phyloP scores from a whole-genome alignment of 2,888 invertebrate species.

The Achlya flavicornis region DNA sequence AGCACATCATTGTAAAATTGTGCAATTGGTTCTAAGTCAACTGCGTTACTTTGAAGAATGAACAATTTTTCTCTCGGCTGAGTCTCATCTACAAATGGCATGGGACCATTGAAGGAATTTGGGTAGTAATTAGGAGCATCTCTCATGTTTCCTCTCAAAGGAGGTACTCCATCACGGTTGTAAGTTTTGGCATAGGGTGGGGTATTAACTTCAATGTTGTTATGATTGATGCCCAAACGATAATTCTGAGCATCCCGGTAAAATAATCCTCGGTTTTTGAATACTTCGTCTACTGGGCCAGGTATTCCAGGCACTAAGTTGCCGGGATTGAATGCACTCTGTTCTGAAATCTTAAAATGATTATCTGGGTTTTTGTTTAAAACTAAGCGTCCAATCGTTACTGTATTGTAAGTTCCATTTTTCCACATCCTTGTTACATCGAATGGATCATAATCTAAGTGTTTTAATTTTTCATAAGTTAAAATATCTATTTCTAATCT shows the following conservation, averaged over 20 bases:
- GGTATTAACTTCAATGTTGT: background rate
- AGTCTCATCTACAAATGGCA: conserved; percentile 43
- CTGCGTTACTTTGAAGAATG: conserved; percentile 20
- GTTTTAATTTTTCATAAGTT: conserved; percentile 61
- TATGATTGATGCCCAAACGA: background rate
- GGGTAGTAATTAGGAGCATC: conserved; percentile 49
- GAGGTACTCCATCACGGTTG: conserved; percentile 44
- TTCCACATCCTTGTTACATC: conserved; percentile 73
- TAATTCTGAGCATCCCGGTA: background rate
- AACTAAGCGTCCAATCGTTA: conserved; percentile 75
- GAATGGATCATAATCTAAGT: conserved; percentile 68
- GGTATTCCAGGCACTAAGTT: conserved; percentile 72
- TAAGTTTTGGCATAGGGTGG: conserved; percentile 33
- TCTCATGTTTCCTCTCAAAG: conserved; percentile 37
- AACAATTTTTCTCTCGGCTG: conserved; percentile 31
- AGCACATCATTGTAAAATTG: conserved; percentile 25
- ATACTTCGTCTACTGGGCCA: conserved; percentile 78
- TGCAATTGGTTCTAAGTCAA: conserved; percentile 22
- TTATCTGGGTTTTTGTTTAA: conserved; percentile 77
- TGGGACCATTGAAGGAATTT: conserved; percentile 49
- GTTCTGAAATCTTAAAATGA: conserved; percentile 79
- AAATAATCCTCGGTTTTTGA: conserved; percentile 1
- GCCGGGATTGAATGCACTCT: conserved; percentile 72
- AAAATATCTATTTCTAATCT: conserved; percentile 70
- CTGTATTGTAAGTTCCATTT: conserved; percentile 71